phyloP scores from a whole-genome alignment of 2,113 vertebrate genomes.

The Petaurus breviceps region DNA sequence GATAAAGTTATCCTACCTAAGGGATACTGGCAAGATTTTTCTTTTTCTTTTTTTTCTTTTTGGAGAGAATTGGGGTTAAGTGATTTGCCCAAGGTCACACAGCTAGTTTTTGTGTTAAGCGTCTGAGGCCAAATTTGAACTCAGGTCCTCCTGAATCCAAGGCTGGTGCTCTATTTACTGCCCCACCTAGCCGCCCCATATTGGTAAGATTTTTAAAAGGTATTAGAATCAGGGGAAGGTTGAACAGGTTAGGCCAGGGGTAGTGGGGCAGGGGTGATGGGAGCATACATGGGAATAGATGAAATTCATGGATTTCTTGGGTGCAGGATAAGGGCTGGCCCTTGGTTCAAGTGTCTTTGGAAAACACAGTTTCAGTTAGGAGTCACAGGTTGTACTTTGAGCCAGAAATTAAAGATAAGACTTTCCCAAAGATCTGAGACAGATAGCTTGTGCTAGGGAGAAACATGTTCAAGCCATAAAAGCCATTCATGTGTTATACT shows the following conservation, averaged over 20 bases:
- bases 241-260: neutral
- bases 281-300: slow-evolving; percentile 5
- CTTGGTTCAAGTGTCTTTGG: neutral
- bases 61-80: too few species aligned
- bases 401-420: too few species aligned
- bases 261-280: neutral
- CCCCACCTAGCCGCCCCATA: too few species aligned
- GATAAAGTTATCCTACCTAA: neutral
- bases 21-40: neutral
- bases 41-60: too few species aligned
- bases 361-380: slow-evolving; percentile 21
- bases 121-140: too few species aligned
- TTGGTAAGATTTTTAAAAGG: neutral
- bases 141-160: too few species aligned
- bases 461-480: neutral
- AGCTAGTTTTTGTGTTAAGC: too few species aligned
- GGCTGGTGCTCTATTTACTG: too few species aligned
- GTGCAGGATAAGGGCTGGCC: slow-evolving; percentile 9
- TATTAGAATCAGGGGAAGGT: neutral
- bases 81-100: too few species aligned
- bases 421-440: neutral
- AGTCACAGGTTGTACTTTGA: too few species aligned
- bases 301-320: slow-evolving; percentile 38
- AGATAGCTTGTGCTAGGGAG: neutral
- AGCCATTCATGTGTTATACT: too few species aligned